Conservation (phyloP, 2,113 vertebrate genomes). For the Gnathonemus echidnorhynchus region DNA sequence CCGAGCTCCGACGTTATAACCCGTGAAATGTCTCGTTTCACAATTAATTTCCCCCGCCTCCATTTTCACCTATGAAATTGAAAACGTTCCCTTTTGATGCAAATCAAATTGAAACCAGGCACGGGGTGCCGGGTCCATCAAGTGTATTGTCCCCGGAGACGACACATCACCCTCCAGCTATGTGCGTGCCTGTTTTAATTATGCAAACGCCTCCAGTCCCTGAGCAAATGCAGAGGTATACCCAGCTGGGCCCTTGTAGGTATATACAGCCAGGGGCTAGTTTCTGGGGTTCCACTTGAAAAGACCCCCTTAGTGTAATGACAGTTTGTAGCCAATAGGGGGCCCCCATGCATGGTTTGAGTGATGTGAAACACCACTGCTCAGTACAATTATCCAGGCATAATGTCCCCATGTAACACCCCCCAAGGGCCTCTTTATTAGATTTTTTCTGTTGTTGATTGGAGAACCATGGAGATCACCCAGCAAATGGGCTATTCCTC, state of each 20-base stretch:
- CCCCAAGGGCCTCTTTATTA: neutral
- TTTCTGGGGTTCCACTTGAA: neutral
- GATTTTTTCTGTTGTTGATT: neutral
- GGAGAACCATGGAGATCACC: neutral
- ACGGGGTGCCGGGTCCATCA: neutral
- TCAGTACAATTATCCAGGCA: neutral
- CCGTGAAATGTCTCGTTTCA: slow-evolving; percentile 1
- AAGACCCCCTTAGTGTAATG: neutral
- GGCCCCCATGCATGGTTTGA: neutral
- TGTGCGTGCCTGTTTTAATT: neutral
- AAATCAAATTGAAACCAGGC: slow-evolving; percentile 10
- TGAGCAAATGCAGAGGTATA: neutral
- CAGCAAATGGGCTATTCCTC: neutral
- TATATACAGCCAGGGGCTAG: neutral
- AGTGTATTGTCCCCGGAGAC: neutral
- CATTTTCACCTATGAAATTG: slow-evolving; percentile 19
- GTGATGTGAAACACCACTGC: neutral
- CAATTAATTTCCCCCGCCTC: neutral
- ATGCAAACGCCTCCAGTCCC: neutral
- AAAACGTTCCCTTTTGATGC: slow-evolving; percentile 1
- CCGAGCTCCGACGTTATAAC: neutral
- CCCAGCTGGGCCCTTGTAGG: neutral
- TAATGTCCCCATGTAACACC: neutral
- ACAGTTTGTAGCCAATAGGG: neutral
- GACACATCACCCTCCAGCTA: neutral